Percentiles rank a stretch among this genome's conserved stretches.
Evolutionary conservation across 2,113 vertebrate species (phyloP).

Genomic region (Cettia cetti): DNA sequence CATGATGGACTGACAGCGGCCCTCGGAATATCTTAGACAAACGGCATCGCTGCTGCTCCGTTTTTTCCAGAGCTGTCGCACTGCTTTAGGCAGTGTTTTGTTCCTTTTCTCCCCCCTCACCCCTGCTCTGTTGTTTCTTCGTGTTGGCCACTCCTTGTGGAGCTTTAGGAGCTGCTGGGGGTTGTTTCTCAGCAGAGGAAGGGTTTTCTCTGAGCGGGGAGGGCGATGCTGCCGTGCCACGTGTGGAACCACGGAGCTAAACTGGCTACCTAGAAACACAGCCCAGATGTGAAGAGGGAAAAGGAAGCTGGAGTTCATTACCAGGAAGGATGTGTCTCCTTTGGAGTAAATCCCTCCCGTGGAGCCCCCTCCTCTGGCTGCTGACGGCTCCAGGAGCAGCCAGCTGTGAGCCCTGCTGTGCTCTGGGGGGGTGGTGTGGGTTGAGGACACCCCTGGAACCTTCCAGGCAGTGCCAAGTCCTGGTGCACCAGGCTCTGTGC

Average conservation of each 20-base stretch:
- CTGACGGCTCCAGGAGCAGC: neutral
- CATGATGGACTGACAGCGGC: conserved; percentile 28
- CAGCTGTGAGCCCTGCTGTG: neutral
- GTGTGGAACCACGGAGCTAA: neutral
- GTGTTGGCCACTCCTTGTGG: neutral
- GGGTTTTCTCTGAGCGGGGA: neutral
- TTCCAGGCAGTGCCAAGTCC: neutral
- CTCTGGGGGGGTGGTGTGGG: neutral
- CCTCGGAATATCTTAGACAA: conserved; percentile 22
- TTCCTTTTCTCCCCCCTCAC: neutral
- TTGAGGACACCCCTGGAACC: neutral
- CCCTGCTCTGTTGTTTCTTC: neutral
- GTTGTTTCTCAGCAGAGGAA: neutral
- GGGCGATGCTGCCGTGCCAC: neutral
- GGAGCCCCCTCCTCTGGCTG: neutral
- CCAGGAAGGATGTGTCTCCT: conserved; percentile 20
- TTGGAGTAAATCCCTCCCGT: neutral
- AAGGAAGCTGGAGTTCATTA: conserved; percentile 15
- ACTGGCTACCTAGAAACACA: conserved; percentile 8
- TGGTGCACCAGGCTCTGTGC: fast-evolving
- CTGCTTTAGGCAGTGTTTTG: neutral
- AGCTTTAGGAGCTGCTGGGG: neutral
- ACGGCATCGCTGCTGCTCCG: neutral
- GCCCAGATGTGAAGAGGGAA: conserved; percentile 2
- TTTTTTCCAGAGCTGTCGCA: neutral